Evolutionary conservation across 92 coral and sea anemone species (phyloP).

Genomic region (Virgularia gustaviana): DNA sequence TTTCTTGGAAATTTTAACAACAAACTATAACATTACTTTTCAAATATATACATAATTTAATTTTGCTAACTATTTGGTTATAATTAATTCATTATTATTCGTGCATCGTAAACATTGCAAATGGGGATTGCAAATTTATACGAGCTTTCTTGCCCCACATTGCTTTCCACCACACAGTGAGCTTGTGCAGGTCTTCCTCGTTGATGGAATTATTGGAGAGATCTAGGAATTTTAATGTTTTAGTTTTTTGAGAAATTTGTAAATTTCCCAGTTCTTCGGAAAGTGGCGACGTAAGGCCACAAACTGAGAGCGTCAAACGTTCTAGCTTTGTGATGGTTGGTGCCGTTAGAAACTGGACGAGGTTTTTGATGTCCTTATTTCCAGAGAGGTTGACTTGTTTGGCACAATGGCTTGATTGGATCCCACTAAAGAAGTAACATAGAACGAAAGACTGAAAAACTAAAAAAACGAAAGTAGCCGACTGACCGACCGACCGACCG

Average conservation of each 20-base stretch:
- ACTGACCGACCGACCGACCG: neutral
- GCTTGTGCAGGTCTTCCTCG: neutral
- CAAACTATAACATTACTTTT: no score
- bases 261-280: neutral
- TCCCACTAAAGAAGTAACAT: neutral
- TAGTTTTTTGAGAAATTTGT: neutral
- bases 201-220: slow-evolving; percentile 14
- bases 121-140: neutral
- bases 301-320: slow-evolving; percentile 64
- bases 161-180: neutral
- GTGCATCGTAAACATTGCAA: neutral
- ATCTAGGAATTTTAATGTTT: slow-evolving; percentile 7
- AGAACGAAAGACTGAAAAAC: neutral
- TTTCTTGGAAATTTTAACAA: no score
- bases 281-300: slow-evolving; percentile 69
- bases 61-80: neutral
- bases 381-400: slow-evolving; percentile 62
- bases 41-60: neutral
- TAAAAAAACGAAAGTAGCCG: neutral
- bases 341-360: slow-evolving; percentile 35
- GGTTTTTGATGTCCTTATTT: slow-evolving; percentile 47
- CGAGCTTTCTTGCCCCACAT: neutral
- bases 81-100: neutral
- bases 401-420: slow-evolving; percentile 27
- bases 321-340: slow-evolving; percentile 40